These are phyloP conservation scores for Chromis chromis DNA, from an alignment of 2,797 vertebrate species.

Conservation along the genomic window DNA sequence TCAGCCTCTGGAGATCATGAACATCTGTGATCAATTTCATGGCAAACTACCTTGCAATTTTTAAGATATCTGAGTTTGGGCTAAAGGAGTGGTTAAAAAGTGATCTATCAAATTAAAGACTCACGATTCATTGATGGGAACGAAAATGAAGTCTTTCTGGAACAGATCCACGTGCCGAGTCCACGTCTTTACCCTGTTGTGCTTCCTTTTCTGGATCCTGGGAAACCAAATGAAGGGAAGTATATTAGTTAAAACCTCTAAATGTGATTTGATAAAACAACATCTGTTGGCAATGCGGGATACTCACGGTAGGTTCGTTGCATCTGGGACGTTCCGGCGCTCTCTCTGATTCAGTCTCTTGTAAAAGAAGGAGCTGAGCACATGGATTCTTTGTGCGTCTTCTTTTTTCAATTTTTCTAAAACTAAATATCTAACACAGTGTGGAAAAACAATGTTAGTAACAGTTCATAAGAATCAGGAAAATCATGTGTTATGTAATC, in stretches of 20 bases:
- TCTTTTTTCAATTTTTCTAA: constrained; percentile 95
- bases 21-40: no score
- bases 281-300: fast-evolving
- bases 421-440: constrained; percentile 91
- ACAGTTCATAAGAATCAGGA: no score
- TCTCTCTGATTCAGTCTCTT: constrained; percentile 98
- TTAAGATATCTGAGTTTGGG: no score
- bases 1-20: no score
- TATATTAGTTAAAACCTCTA: fast-evolving
- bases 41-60: no score
- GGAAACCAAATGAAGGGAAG: background rate
- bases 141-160: constrained; percentile 98
- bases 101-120: constrained; percentile 66
- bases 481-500: background rate
- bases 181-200: constrained; percentile 98
- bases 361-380: constrained; percentile 99
- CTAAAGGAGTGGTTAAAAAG: background rate
- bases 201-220: constrained; percentile 95
- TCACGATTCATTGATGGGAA: constrained; percentile 99
- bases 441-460: background rate
- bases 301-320: constrained; percentile 92
- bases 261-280: fast-evolving
- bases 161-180: constrained; percentile 98
- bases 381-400: constrained; percentile 93
- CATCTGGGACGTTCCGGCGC: constrained; percentile 88